phyloP scores from a whole-genome alignment of 2,888 invertebrate species.

The Torymus texanus region DNA sequence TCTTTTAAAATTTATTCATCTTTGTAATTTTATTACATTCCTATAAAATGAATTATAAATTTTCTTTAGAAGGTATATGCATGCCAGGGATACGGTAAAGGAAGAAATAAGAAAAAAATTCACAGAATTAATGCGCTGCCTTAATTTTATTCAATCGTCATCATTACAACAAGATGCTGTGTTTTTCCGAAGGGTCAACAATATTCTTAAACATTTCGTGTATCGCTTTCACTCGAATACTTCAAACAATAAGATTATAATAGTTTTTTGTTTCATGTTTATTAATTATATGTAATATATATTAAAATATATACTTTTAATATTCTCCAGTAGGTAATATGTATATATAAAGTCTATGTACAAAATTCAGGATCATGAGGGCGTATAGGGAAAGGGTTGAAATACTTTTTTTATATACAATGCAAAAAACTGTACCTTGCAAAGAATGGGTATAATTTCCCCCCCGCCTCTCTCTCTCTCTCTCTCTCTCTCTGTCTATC shows the following conservation, averaged over 20 bases:
- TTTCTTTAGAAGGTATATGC: too few relatives aligned
- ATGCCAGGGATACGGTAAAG: too few relatives aligned
- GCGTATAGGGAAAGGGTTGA: conserved; percentile 6
- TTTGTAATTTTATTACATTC: not conserved
- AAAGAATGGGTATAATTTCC: conserved; percentile 63
- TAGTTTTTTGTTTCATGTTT: conserved; percentile 66
- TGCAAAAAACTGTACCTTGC: conserved; percentile 68
- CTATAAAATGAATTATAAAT: too few relatives aligned
- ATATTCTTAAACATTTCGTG: conserved; percentile 73
- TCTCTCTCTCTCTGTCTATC: not conserved
- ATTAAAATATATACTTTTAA: conserved; percentile 75
- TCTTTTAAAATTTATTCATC: conserved; percentile 33
- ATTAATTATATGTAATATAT: conserved; percentile 74
- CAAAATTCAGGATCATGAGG: conserved; percentile 63
- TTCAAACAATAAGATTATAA: conserved; percentile 73
- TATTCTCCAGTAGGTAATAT: conserved; percentile 68
- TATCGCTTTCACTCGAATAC: conserved; percentile 71
- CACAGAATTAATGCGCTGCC: conserved; percentile 58
- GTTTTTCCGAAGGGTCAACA: conserved; percentile 70
- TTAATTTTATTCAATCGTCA: conserved; percentile 72
- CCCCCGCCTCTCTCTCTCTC: conserved; percentile 16
- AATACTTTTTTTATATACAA: conserved; percentile 68
- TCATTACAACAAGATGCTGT: conserved; percentile 72
- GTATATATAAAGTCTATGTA: conserved; percentile 66
- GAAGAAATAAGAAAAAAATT: conserved; percentile 13